Evolutionary conservation across 2,888 invertebrate species (phyloP), one percentile per base, ranked within the genome.

Genomic region (Epinotia demarniana): DNA sequence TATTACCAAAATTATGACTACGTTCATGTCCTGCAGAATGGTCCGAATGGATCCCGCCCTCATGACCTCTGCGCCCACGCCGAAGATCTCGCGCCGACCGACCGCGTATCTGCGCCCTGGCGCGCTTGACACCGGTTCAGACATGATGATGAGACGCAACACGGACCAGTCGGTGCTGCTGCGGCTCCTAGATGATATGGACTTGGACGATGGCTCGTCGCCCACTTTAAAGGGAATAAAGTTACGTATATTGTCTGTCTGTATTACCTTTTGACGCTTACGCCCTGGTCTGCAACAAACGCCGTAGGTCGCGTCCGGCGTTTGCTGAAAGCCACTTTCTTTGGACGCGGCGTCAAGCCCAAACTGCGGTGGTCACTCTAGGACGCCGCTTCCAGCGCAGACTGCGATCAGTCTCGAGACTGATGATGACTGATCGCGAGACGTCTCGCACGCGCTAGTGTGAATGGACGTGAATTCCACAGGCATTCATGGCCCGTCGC

Each of bases 131-230:
- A 46, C 64, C 19, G 39, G 33, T 19, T 82, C 84, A 0, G 86
- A 86, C 16, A 77, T 77, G 76, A 73, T 4, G 78, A 61, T n/a
- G n/a, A 9, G 33, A 23, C 16, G 5, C 0, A 27, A 11, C n/a
- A 39, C 46, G 12, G 23, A 87, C 16, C 83, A 80, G 3, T 91
- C 92, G 0, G 86, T 86, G 0, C 81, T 92, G 8, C 79, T 84
- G 0, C 84, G 90, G 3, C 79, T 92, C 13, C 87, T 87, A 13
- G 85, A 89, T 2, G 85, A 88, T 2, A 77, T 86, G 13, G 75
- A 80, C 0, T 27, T 71, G 0, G 69, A 77, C 8, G 53, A 53
- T 8, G n/a, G 8, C 53, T 53, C 53, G 8, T 53, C 13, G 6
- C 53, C 53, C 8, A 53, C 53, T 53, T 53, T 53, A 53, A 53